Conservation (phyloP, 2,888 invertebrate genomes). For the Therioaphis trifolii region DNA sequence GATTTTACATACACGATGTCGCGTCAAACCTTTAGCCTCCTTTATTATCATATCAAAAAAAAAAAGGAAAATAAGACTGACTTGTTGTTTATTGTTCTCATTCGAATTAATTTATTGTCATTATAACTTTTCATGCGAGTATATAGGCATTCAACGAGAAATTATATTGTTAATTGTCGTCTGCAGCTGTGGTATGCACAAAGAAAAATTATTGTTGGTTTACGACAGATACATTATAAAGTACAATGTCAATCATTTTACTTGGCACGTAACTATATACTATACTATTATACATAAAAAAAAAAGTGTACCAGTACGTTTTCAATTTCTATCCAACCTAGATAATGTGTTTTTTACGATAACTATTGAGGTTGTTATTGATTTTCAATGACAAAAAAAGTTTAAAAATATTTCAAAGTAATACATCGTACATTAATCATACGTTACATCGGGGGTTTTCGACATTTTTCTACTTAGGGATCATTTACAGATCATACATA, state of each 20-base stretch:
- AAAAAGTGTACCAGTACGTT: background rate
- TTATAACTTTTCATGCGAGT: background rate
- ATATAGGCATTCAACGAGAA: background rate
- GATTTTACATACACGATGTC: conserved; percentile 33
- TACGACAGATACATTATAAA: too few species aligned
- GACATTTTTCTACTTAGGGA: too few species aligned
- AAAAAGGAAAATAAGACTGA: conserved; percentile 17
- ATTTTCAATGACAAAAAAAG: background rate
- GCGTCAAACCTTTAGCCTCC: background rate
- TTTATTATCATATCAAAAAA: background rate
- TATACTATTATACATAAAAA: too few species aligned
- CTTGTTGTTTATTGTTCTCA: conserved; percentile 8
- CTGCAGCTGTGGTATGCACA: background rate
- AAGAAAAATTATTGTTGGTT: too few species aligned
- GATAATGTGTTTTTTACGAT: background rate
- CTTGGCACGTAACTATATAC: too few species aligned
- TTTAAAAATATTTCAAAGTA: too few species aligned
- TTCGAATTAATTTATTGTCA: background rate
- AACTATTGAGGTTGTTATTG: background rate
- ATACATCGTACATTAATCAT: too few species aligned
- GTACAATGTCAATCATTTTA: too few species aligned
- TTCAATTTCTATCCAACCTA: background rate
- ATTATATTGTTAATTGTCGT: background rate
- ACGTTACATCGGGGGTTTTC: too few species aligned
- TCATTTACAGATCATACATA: background rate